Conservation (phyloP, 1,140 invertebrate genomes). For the Heliconius melpomene region DNA sequence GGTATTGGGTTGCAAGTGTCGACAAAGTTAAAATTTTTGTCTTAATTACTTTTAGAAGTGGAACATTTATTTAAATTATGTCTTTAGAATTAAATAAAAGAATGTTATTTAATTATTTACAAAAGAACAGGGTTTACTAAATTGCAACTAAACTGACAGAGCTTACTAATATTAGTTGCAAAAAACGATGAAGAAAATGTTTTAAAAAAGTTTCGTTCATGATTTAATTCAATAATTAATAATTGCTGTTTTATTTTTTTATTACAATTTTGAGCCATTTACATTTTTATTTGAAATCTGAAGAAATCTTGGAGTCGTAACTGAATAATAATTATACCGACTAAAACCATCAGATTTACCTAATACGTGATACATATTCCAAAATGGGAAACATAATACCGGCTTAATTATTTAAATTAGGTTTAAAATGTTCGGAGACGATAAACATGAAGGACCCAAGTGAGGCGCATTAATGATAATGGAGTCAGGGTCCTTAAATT, state of each 20-base stretch:
- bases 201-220: neutral
- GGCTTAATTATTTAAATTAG: slow-evolving; percentile 46
- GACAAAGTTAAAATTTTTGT: slow-evolving; percentile 38
- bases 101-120: no score
- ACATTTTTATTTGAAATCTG: neutral
- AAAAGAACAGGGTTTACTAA: no score
- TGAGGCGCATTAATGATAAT: slow-evolving; percentile 62
- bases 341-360: neutral
- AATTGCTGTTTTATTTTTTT: neutral
- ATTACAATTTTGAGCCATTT: neutral
- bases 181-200: no score
- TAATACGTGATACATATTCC: slow-evolving; percentile 34
- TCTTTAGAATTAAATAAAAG: neutral
- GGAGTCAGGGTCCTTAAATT: slow-evolving; percentile 51
- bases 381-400: slow-evolving; percentile 30
- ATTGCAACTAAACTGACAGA: no score
- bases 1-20: slow-evolving; percentile 61
- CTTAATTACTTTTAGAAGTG: neutral
- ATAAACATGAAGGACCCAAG: slow-evolving; percentile 37
- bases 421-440: slow-evolving; percentile 33
- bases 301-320: neutral
- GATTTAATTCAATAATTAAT: neutral
- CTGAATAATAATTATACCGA: neutral
- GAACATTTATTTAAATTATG: neutral
- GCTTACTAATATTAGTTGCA: no score